A percentile compares a stretch with the other conserved stretches of the same genome.
phyloP scores from a whole-genome alignment of 2,113 vertebrate species.

The Tenebrosternarchus preto region DNA sequence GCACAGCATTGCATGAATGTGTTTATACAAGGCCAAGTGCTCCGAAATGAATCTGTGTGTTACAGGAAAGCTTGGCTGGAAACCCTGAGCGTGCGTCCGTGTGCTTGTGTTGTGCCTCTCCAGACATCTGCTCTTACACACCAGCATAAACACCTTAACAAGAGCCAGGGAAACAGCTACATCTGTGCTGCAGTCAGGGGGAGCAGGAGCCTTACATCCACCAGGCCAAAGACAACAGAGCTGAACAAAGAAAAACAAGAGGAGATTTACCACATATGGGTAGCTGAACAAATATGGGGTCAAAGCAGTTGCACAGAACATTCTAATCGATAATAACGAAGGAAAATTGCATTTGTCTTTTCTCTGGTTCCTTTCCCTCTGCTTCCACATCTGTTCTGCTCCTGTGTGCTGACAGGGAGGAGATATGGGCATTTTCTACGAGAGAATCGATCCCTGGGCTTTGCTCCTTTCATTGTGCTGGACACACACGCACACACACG shows the following conservation, averaged over 20 bases:
- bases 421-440: constrained; percentile 6
- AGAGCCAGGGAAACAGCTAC: too few species aligned
- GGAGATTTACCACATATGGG: background rate
- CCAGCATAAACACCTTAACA: background rate
- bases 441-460: constrained; percentile 22
- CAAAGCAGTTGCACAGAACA: background rate
- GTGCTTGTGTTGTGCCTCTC: background rate
- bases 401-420: background rate
- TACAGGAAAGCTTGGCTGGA: background rate
- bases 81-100: background rate
- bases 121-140: background rate
- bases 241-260: background rate
- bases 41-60: background rate
- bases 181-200: too few species aligned
- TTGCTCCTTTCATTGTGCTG: constrained; percentile 10
- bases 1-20: background rate
- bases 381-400: background rate
- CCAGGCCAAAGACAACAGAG: background rate
- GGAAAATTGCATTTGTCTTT: background rate
- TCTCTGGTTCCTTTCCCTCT: background rate
- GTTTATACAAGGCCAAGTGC: background rate
- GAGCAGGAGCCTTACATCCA: too few species aligned
- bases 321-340: constrained; percentile 2
- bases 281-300: constrained; percentile 14
- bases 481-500: background rate